Percentiles rank a stretch among this genome's conserved stretches.
phyloP scores from a whole-genome alignment of 2,888 invertebrate genomes.

The Fabriciana adippe region DNA sequence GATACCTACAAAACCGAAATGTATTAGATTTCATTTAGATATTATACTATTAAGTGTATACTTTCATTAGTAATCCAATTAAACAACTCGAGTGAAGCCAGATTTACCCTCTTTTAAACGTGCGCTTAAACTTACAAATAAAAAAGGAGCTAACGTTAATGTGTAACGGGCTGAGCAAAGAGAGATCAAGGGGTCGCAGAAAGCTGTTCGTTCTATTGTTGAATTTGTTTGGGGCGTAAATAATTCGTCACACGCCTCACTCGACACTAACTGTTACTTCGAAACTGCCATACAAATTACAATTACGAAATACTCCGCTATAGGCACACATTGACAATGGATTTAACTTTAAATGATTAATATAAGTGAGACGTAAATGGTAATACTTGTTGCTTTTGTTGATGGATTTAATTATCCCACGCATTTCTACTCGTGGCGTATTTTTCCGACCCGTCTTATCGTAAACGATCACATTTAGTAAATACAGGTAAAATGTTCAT shows the following conservation, averaged over 20 bases:
- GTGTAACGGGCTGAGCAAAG: constrained; percentile 9
- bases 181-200: constrained; percentile 48
- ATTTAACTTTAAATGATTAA: constrained; percentile 46
- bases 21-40: too few species aligned
- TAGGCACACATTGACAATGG: constrained; percentile 2
- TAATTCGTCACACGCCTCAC: constrained; percentile 66
- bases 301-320: constrained; percentile 22
- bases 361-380: constrained; percentile 25
- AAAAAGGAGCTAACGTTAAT: constrained; percentile 11
- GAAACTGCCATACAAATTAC: constrained; percentile 27
- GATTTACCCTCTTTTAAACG: background rate
- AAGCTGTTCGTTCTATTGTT: constrained; percentile 62
- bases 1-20: too few species aligned
- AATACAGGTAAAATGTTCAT: constrained; percentile 4
- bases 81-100: background rate
- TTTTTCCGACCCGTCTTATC: constrained; percentile 2
- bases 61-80: too few species aligned
- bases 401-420: constrained; percentile 65
- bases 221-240: constrained; percentile 67
- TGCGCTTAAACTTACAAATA: constrained; percentile 4
- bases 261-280: constrained; percentile 59
- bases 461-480: background rate
- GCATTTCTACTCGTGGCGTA: constrained; percentile 47
- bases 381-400: constrained; percentile 53
- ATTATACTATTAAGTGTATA: too few species aligned